These are phyloP conservation scores for Drosophila lutescens DNA, from an alignment of 2,888 invertebrate species.

Conservation along the genomic window DNA sequence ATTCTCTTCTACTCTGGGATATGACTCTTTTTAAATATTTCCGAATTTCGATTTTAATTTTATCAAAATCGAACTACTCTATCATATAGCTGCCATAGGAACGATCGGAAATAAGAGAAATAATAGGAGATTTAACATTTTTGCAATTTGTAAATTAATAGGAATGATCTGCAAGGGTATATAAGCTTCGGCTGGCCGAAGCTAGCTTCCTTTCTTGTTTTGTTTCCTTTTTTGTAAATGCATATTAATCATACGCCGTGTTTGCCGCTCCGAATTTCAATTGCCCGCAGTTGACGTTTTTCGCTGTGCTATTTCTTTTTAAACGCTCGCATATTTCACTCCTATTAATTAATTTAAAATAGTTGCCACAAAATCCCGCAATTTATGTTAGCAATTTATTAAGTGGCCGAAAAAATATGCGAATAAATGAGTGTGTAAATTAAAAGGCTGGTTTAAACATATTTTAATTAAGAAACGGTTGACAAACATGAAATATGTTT, in stretches of 20 bases:
- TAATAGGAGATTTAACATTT: too few species aligned
- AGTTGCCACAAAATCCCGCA: conserved; percentile 19
- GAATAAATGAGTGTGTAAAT: conserved; percentile 13
- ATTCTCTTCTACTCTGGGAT: too few species aligned
- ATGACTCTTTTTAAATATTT: too few species aligned
- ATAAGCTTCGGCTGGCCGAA: too few species aligned
- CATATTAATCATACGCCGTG: conserved; percentile 73
- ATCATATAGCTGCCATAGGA: too few species aligned
- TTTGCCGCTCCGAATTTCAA: conserved; percentile 63
- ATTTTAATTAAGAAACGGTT: conserved; percentile 45
- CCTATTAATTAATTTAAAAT: conserved; percentile 60
- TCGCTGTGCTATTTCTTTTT: neutral
- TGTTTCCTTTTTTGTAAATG: conserved; percentile 33
- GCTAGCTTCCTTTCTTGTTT: too few species aligned
- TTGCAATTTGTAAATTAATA: too few species aligned
- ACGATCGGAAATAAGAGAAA: too few species aligned
- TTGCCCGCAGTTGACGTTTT: conserved; percentile 49
- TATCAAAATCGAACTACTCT: too few species aligned
- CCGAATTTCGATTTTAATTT: too few species aligned
- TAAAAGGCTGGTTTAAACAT: conserved; percentile 30
- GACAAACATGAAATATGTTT: conserved; percentile 1
- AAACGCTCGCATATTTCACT: conserved; percentile 35
- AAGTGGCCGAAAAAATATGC: conserved; percentile 13
- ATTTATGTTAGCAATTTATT: conserved; percentile 42
- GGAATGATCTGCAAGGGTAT: too few species aligned